Percentiles rank a stretch among this genome's conserved stretches.
phyloP scores from a whole-genome alignment of 2,888 invertebrate species.

The Cephonodes hylas region DNA sequence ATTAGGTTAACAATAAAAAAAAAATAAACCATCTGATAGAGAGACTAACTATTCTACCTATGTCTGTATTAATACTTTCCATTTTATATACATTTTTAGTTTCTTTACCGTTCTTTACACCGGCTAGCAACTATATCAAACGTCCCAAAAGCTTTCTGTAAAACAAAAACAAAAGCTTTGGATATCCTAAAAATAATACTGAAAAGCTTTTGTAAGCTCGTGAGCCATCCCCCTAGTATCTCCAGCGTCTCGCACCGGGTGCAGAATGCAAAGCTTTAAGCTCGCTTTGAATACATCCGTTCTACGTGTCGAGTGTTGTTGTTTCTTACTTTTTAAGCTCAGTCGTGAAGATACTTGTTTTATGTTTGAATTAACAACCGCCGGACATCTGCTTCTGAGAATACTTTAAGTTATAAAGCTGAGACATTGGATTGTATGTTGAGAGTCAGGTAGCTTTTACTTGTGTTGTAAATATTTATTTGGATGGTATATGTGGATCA shows the following conservation, averaged over 20 bases:
- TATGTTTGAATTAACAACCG: background rate
- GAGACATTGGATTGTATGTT: background rate
- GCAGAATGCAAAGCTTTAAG: slow-evolving; percentile 27
- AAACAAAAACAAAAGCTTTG: background rate
- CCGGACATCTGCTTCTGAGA: background rate
- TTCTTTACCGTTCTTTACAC: too few relatives aligned
- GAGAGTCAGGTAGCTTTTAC: too few relatives aligned
- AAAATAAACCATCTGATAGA: too few relatives aligned
- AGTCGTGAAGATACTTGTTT: slow-evolving; percentile 6
- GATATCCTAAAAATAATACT: background rate
- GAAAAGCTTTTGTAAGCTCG: background rate
- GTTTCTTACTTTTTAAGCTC: slow-evolving; percentile 12
- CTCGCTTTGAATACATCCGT: slow-evolving; percentile 27
- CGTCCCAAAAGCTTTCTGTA: background rate
- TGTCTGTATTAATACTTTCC: too few relatives aligned
- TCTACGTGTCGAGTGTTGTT: slow-evolving; percentile 19
- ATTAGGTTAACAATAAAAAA: too few relatives aligned
- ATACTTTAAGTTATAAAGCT: background rate
- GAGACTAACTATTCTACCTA: too few relatives aligned
- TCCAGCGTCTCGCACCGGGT: slow-evolving; percentile 20
- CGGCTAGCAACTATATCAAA: background rate
- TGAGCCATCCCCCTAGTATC: slow-evolving; percentile 9
- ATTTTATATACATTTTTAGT: too few relatives aligned
- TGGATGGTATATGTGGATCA: too few relatives aligned
- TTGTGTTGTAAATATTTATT: too few relatives aligned